Base-by-base conservation (phyloP, 2,888 invertebrate genomes). In the Lagria hirta region DNA sequence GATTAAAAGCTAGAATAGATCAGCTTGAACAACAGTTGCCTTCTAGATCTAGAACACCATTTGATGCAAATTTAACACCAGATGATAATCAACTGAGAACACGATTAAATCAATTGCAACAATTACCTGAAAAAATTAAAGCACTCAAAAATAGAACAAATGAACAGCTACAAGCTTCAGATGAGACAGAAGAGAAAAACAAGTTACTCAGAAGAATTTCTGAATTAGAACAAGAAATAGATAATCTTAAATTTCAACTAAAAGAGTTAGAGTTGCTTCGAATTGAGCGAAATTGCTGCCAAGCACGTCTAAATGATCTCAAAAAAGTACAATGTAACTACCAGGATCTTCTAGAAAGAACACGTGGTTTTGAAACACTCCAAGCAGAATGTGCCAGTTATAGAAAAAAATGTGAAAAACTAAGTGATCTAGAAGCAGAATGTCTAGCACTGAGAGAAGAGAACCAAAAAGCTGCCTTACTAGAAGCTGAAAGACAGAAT, bases 401-500 rank as follows among this genome's bases (percentile, higher is more conserved):
- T 51, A 70, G 70, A 47, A 38, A 54, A 2, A 70, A 69, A 51
- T 64, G 64, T 32, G 65, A 69, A 28, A 60, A 62, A 35, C 26
- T 70, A 20, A 41, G 58, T 2, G 58, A 54, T 10, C 24, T 70
- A 12, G 64, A 68, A 42, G 52, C 55, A 6, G 68, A 70, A 44
- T 64, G 59, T 30, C 61, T 64, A 15, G 49, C 52, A 18, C 44
- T 70, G 13, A 52, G 59, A 34, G 51, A 51, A 1, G 63, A 69
- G 52, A 54, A 67, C n/a, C 64, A 66, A 27, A 57, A 60, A 38
- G 61, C 60, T 2, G 64, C 61, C 42, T 12, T 23, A 7, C 36
- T 71, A 10, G 75, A 76, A 61, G 73, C 73, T 45, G 79, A 81
- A 52, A 73, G 73, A 56, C 76, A 76, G 56, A 48, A 56, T 34